A percentile compares a stretch with the other conserved stretches of the same genome.
Conservation (phyloP, 2,888 invertebrate genomes). For the Leucophenga maculata region DNA sequence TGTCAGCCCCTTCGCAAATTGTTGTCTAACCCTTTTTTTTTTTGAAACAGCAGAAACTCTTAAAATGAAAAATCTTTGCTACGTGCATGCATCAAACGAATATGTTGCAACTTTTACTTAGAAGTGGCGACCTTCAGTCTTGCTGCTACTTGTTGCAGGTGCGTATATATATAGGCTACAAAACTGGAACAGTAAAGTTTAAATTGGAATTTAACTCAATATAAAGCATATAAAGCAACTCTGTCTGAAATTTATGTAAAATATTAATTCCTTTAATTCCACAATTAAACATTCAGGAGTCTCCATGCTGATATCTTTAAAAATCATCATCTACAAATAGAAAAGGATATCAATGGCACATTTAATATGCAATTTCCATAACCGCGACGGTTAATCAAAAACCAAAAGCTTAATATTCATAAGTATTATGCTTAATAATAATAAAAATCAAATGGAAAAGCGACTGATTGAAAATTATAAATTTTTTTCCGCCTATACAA, state of each 20-base stretch:
- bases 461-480: conserved; percentile 27
- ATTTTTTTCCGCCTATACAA: background rate
- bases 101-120: conserved; percentile 29
- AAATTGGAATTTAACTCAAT: conserved; percentile 27
- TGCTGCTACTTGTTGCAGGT: background rate
- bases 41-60: background rate
- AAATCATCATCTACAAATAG: too few species aligned
- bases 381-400: background rate
- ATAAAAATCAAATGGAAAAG: conserved; percentile 32
- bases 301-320: too few species aligned
- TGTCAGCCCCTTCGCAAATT: background rate
- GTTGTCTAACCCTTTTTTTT: background rate
- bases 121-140: conserved; percentile 25
- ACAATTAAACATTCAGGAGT: too few species aligned
- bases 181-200: background rate
- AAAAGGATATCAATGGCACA: conserved; percentile 2
- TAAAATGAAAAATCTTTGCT: background rate
- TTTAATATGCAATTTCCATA: background rate
- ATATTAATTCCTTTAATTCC: too few species aligned
- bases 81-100: conserved; percentile 57
- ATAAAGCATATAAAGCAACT: conserved; percentile 34
- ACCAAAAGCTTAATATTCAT: background rate
- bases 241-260: too few species aligned
- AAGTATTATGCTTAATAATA: background rate
- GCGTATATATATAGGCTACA: too few species aligned